phyloP scores from a whole-genome alignment of 2,888 invertebrate species.

The Drosophila stalkeri region DNA sequence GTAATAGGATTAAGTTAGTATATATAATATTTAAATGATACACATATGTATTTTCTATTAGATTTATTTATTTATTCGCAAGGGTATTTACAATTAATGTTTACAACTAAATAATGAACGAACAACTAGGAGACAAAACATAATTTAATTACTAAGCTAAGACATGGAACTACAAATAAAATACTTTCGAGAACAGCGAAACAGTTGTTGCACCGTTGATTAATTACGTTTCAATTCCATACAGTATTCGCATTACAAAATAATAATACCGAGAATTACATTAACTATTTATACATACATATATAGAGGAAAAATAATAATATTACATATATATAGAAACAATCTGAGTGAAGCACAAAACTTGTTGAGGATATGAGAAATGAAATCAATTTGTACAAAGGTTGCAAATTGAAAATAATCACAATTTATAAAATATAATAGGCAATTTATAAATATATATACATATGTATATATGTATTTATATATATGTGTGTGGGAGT shows the following conservation, averaged over 20 bases:
- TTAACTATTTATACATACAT: slow-evolving; percentile 39
- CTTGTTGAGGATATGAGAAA: slow-evolving; percentile 1
- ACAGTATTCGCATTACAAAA: slow-evolving; percentile 63
- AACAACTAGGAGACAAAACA: slow-evolving; percentile 52
- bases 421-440: slow-evolving; percentile 43
- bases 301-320: slow-evolving; percentile 18
- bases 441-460: slow-evolving; percentile 29
- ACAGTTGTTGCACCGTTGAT: slow-evolving; percentile 35
- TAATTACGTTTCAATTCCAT: slow-evolving; percentile 66
- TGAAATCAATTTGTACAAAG: slow-evolving; percentile 36
- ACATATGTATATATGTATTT: slow-evolving; percentile 10
- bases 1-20: neutral
- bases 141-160: slow-evolving; percentile 59
- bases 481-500: slow-evolving; percentile 18
- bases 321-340: slow-evolving; percentile 34
- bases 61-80: slow-evolving; percentile 56
- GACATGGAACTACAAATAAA: slow-evolving; percentile 58
- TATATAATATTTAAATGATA: neutral
- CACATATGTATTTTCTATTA: slow-evolving; percentile 29
- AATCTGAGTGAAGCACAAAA: slow-evolving; percentile 22
- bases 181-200: slow-evolving; percentile 58
- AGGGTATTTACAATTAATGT: slow-evolving; percentile 59
- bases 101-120: slow-evolving; percentile 66
- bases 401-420: slow-evolving; percentile 39
- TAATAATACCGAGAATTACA: slow-evolving; percentile 74